A percentile compares a stretch with the other conserved stretches of the same genome.
These are phyloP conservation scores for Mamestra brassicae DNA, from an alignment of 2,888 invertebrate genomes.

Conservation along the genomic window DNA sequence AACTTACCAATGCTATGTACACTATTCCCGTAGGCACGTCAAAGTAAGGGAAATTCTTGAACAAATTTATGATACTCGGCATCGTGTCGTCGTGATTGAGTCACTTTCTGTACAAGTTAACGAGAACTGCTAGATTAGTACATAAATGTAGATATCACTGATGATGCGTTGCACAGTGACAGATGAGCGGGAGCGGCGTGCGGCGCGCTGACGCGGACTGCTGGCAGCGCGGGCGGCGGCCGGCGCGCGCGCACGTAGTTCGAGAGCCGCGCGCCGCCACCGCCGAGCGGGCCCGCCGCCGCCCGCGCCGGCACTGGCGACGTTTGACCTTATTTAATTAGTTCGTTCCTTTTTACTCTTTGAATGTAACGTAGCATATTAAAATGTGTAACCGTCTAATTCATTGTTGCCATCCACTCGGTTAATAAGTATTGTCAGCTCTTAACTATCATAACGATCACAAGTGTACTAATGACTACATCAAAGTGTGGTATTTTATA, in stretches of 20 bases:
- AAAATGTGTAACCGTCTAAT: constrained; percentile 87
- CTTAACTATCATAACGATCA: constrained; percentile 33
- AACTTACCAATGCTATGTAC: constrained; percentile 53
- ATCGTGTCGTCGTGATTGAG: constrained; percentile 47
- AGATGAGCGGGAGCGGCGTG: constrained; percentile 71
- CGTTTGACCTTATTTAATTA: constrained; percentile 91
- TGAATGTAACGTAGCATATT: constrained; percentile 87
- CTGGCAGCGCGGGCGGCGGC: constrained; percentile 72
- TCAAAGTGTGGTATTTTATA: constrained; percentile 3
- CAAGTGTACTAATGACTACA: constrained; percentile 32
- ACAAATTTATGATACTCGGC: constrained; percentile 37
- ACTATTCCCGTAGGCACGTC: constrained; percentile 32
- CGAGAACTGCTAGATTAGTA: constrained; percentile 39
- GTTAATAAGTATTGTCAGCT: constrained; percentile 69
- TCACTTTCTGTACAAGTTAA: constrained; percentile 48
- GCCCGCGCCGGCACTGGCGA: constrained; percentile 72
- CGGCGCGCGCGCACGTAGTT: constrained; percentile 73
- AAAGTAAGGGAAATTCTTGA: constrained; percentile 49
- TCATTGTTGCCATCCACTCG: constrained; percentile 85
- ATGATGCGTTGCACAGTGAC: constrained; percentile 60
- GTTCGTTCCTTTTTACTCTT: constrained; percentile 90
- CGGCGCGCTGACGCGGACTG: constrained; percentile 77
- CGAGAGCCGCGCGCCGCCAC: constrained; percentile 67
- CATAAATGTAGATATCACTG: constrained; percentile 51
- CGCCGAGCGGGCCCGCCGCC: constrained; percentile 67